Base-by-base conservation (phyloP, 1,140 invertebrate species). In the Hydropsyche tenuis region DNA sequence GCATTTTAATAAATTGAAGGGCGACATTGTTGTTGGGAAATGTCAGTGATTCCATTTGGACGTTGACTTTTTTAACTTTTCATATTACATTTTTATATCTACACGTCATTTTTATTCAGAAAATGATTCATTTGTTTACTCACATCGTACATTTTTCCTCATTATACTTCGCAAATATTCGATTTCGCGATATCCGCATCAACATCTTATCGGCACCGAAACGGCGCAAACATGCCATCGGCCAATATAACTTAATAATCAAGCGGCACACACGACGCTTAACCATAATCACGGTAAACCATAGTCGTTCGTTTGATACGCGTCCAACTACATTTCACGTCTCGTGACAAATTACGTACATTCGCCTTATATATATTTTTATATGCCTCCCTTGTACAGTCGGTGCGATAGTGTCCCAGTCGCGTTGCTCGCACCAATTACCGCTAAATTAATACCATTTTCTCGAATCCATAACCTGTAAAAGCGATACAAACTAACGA, bases 241-340 rank as follows among this genome's bases (percentile, higher is more conserved):
- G 43, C 60, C 66, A 73, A 73, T 76, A 71, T 73, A 71, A 73
- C 72, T 73, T 73, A 76, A 76, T 75, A 75, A 75, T 62, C 30
- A 9, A 37, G 30, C 30, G 3, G 30, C 30, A 37, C 30, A 37
- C 30, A 37, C 30, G 30, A 37, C 30, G 30, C 30, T 37, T 37
- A 37, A 9, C 30, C 30, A 37, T 37, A 37, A 37, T 37, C 30
- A 37, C 30, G 30, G 30, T 37, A 37, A 37, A 37, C 30, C 30
- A 48, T 48, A 48, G 11, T 48, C 45, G 45, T 48, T n/a, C 45
- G 45, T 48, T 48, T 48, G 16, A 48, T 37, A 37, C 30, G 30
- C 69, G 45, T 42, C 42, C 45, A 75, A 23, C 30, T 16, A 37
- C 43, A 27, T 43, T 70, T 56, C 56, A 64, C 27, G 56, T 75